Percentiles rank a stretch among this genome's conserved stretches.
Evolutionary conservation across 2,888 invertebrate genomes (phyloP).

Genomic region (Drosophila algonquin): DNA sequence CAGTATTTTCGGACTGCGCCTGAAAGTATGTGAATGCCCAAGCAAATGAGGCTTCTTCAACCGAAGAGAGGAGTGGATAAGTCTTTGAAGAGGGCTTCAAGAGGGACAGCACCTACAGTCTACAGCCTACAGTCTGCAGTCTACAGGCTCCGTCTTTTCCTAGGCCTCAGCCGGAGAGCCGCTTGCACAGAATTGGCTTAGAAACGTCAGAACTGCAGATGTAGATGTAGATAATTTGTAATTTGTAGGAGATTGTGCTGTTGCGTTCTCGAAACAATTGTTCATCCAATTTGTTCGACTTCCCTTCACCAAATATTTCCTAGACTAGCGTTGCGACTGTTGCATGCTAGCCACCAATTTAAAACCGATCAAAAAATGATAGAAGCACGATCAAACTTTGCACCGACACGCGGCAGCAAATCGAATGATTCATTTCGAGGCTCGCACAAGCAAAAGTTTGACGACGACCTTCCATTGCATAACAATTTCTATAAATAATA

Average conservation of each 20-base stretch:
- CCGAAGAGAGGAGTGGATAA: background rate
- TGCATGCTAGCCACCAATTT: slow-evolving; percentile 6
- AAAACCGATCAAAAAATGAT: slow-evolving; percentile 3
- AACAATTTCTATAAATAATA: slow-evolving; percentile 34
- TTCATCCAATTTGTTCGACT: too few relatives aligned
- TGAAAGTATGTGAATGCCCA: slow-evolving; percentile 27
- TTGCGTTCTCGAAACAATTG: too few relatives aligned
- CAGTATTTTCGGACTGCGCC: slow-evolving; percentile 7
- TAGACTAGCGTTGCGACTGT: background rate
- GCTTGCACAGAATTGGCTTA: too few relatives aligned
- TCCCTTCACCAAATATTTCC: background rate
- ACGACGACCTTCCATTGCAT: slow-evolving; percentile 32
- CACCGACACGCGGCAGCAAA: slow-evolving; percentile 7
- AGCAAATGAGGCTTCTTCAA: background rate
- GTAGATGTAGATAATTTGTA: too few relatives aligned
- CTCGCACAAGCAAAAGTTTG: background rate
- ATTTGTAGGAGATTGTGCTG: too few relatives aligned
- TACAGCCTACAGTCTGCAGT: too few relatives aligned
- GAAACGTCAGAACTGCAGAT: too few relatives aligned
- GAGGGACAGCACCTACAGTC: too few relatives aligned
- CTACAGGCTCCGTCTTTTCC: too few relatives aligned
- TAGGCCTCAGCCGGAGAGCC: background rate
- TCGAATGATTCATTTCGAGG: slow-evolving; percentile 10
- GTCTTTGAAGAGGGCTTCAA: too few relatives aligned
- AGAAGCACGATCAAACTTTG: background rate